Evolutionary conservation across 2,113 vertebrate species (phyloP), one percentile per base, ranked within the genome.

Genomic region (Okapia johnstoni): DNA sequence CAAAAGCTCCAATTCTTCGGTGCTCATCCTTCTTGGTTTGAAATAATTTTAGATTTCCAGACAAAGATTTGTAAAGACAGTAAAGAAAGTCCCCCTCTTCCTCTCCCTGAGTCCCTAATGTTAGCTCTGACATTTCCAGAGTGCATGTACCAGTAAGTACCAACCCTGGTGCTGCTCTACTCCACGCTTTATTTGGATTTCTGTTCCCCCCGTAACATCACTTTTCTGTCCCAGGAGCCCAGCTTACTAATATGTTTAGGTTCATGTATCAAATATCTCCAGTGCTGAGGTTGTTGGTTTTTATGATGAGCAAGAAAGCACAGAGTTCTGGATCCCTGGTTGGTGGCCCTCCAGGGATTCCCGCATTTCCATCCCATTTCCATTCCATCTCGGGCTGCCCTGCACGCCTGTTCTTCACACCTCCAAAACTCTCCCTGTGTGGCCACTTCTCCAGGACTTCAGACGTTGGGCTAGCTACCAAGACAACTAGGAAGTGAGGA

Each of bases 151-250:
- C 54, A 9, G 11, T 3, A 0, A 61, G 46, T 48, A 19, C 1
- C 19, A 0, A 2, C 11, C 0, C 2, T 1, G 21, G 12, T 13
- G 21, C 30, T 2, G 1, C 52, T 36, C 19, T 43, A 28, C 6
- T 5, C 15, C 5, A 1, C 0, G 3, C 26, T 50, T 6, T 28
- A 2, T 30, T 23, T 2, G 25, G 86, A 16, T 14, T 57, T 23
- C 10, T 1, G 23, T 66, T 10, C 10, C 19, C 60, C 1, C 1
- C 3, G 0, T 2, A 28, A 11, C 1, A 54, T 36, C 84, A 25
- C 28, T 43, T 60, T 55, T 30, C 43, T n/a, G 50, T 50, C 36
- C 77, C 16, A 1, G 80, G 36, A 52, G 54, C 26, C 11, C 17
- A 21, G n/a, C 19, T 70, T 40, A 13, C 12, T 16, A 7, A 88